Base-by-base conservation (phyloP, 2,797 vertebrate genomes). In the Typhlichthys subterraneus region DNA sequence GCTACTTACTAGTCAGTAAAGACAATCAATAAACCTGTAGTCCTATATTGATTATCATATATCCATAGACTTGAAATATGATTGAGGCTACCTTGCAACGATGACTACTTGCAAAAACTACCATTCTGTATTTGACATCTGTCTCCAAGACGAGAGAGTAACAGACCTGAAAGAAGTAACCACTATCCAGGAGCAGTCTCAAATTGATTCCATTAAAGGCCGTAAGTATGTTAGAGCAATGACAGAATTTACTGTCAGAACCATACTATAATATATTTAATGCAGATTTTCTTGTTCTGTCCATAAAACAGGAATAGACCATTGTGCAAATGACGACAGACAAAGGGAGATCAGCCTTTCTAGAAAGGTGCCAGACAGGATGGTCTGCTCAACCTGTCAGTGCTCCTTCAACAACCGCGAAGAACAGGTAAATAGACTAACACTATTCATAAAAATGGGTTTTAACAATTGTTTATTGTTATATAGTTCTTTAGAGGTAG, bases 321-420 rank as follows among this genome's bases (percentile, higher is more conserved):
- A 51, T 68, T 45, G 50, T 3, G 31, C 59, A 11, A 76, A 86
- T 61, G 76, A 72, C 23, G 75, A 72, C 19, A 46, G 31, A 6
- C 52, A 53, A 47, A 38, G 12, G 12, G 80, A 83, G 29, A 12
- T 48, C 63, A 74, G 55, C 19, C 72, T 80, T n/a, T 59, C 78
- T 1, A 70, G 57, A 67, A 84, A 85, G 51, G 90, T 93, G 69
- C 91, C 93, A 0, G 93, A 94, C 56, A 92, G 84, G 78, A 92
- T 95, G 93, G 81, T 88, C 60, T 99, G 97, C 79, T 94, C 85
- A 0, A 80, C 96, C 45, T 99, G 98, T 12, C 88, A 89, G 48
- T 94, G 91, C 59, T 29, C 65, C 29, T 98, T 99, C 15, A 59
- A 85, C 45, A 94, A 81, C 77, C 92, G 96, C 0, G 95, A 97